Percentiles rank a stretch among this genome's conserved stretches.
phyloP scores from a whole-genome alignment of 1,140 invertebrate species.

The Thaumatotibia leucotreta region DNA sequence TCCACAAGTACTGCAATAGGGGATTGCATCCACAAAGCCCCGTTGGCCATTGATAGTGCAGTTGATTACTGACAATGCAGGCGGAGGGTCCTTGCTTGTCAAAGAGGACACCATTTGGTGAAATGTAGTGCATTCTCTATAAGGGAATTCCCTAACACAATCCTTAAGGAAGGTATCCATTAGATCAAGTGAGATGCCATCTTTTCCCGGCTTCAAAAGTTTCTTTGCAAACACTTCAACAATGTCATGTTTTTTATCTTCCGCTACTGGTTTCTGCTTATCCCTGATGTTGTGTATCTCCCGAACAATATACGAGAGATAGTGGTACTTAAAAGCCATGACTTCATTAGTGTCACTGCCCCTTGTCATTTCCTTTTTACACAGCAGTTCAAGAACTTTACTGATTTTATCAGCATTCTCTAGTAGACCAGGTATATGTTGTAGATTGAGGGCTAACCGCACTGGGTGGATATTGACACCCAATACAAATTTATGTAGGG shows the following conservation, averaged over 20 bases:
- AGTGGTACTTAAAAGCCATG: slow-evolving; percentile 94
- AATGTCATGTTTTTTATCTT: slow-evolving; percentile 82
- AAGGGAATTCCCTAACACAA: slow-evolving; percentile 91
- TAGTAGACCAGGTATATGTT: slow-evolving; percentile 82
- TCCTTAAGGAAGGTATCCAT: slow-evolving; percentile 91
- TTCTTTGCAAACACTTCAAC: slow-evolving; percentile 85
- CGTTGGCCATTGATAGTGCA: slow-evolving; percentile 93
- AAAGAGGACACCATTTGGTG: slow-evolving; percentile 87
- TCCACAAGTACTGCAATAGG: slow-evolving; percentile 91
- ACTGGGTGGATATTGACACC: slow-evolving; percentile 93
- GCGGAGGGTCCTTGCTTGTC: slow-evolving; percentile 82
- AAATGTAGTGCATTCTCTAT: slow-evolving; percentile 90
- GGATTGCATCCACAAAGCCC: slow-evolving; percentile 83
- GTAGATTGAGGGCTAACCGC: slow-evolving; percentile 87
- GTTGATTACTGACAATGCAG: slow-evolving; percentile 85
- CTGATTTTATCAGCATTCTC: slow-evolving; percentile 87
- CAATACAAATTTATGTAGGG: slow-evolving; percentile 92
- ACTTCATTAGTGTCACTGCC: slow-evolving; percentile 93
- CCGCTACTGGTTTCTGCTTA: slow-evolving; percentile 76
- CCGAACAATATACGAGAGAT: slow-evolving; percentile 85
- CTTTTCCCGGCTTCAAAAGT: slow-evolving; percentile 85
- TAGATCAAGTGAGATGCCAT: slow-evolving; percentile 85
- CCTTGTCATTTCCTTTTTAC: slow-evolving; percentile 91
- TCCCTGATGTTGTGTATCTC: slow-evolving; percentile 83
- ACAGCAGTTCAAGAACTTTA: slow-evolving; percentile 90